These are phyloP conservation scores for Hypotaenidia okinawae DNA, from an alignment of 2,797 vertebrate genomes.

Conservation along the genomic window DNA sequence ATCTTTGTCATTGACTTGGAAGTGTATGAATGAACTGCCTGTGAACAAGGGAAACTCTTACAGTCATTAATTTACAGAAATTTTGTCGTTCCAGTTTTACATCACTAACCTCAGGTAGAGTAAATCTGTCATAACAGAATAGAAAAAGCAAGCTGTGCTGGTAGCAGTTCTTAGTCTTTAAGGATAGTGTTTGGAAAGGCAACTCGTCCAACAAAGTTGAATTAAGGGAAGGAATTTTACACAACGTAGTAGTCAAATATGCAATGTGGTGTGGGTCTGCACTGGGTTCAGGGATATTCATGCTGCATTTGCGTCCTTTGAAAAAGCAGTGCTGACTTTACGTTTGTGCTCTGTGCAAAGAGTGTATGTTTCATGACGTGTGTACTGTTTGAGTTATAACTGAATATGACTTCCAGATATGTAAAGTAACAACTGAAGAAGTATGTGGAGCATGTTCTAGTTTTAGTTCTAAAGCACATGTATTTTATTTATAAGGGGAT, in stretches of 20 bases:
- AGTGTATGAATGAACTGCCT: neutral
- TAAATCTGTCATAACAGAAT: neutral
- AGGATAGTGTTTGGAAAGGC: neutral
- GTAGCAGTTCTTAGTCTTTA: neutral
- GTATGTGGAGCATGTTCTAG: constrained; percentile 4
- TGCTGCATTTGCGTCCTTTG: neutral
- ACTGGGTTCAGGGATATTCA: neutral
- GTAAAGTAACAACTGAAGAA: constrained; percentile 33
- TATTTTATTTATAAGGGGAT: constrained; percentile 49
- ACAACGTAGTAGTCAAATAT: neutral
- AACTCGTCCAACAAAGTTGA: neutral
- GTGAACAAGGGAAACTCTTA: neutral
- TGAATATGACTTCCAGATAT: constrained; percentile 38
- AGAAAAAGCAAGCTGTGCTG: neutral
- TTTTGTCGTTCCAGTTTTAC: neutral
- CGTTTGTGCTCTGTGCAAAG: neutral
- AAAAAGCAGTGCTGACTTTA: neutral
- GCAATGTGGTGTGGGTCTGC: neutral
- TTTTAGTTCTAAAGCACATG: constrained; percentile 24
- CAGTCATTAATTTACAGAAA: constrained; percentile 30
- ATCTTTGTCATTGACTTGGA: constrained; percentile 32
- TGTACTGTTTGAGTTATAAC: constrained; percentile 5
- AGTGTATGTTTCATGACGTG: neutral
- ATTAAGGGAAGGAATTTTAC: neutral
- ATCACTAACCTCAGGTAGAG: neutral